Conservation (phyloP, 2,797 vertebrate genomes). For the Pangasius sanitwongsei region DNA sequence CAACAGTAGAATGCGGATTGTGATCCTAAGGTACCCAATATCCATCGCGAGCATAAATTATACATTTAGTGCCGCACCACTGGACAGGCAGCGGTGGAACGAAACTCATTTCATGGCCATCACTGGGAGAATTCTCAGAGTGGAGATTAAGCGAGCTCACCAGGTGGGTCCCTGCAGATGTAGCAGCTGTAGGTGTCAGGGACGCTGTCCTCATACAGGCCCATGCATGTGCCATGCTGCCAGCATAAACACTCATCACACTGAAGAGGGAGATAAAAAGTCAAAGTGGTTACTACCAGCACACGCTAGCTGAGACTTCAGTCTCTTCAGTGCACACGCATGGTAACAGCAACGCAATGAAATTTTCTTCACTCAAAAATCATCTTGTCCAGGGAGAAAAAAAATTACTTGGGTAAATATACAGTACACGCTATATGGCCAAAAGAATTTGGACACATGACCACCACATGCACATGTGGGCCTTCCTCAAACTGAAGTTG, state of each 20-base stretch:
- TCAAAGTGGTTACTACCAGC: not conserved
- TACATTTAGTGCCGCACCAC: not conserved
- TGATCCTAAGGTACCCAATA: not conserved
- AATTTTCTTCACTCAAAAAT: not conserved
- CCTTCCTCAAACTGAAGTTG: too few relatives aligned
- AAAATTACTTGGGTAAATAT: not conserved
- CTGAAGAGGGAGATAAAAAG: constrained; percentile 63
- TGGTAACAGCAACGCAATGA: not conserved
- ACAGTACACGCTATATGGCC: not conserved
- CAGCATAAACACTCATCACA: constrained; percentile 96
- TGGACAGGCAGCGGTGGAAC: not conserved
- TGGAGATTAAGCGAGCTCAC: constrained; percentile 64
- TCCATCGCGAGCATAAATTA: not conserved
- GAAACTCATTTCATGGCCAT: not conserved
- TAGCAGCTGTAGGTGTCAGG: constrained; percentile 94
- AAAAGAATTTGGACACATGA: not conserved
- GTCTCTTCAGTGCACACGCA: not conserved
- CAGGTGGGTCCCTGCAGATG: constrained; percentile 91
- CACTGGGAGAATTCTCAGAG: not conserved
- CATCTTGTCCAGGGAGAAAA: not conserved
- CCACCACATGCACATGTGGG: not conserved
- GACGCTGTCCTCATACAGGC: constrained; percentile 91
- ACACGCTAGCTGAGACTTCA: not conserved
- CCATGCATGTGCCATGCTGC: constrained; percentile 98
- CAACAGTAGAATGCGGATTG: not conserved